These are phyloP conservation scores for Sphecodes monilicornis DNA, from an alignment of 2,888 invertebrate genomes.

Conservation along the genomic window DNA sequence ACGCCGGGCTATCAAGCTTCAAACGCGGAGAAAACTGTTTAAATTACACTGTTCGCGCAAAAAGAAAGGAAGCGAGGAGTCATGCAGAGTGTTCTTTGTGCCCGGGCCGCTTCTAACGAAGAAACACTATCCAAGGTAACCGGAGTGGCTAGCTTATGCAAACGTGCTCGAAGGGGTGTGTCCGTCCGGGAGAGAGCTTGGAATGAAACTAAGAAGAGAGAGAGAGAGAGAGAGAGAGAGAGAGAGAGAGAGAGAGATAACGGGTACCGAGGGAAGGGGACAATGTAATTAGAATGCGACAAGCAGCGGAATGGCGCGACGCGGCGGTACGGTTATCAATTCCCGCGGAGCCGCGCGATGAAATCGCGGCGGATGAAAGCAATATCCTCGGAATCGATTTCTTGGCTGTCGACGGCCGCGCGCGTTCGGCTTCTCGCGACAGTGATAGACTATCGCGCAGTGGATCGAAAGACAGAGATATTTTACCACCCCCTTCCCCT, in stretches of 20 bases:
- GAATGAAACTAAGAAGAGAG: background rate
- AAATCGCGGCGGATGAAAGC: slow-evolving; percentile 49
- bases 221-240: background rate
- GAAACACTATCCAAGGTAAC: slow-evolving; percentile 20
- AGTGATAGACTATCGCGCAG: slow-evolving; percentile 65
- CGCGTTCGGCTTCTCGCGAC: slow-evolving; percentile 46
- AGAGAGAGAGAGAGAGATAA: background rate
- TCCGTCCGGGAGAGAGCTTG: background rate
- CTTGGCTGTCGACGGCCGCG: slow-evolving; percentile 43
- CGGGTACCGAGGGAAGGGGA: background rate
- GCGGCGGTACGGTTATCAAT: slow-evolving; percentile 42
- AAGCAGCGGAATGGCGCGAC: slow-evolving; percentile 17
- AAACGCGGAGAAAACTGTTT: background rate
- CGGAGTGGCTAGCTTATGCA: slow-evolving; percentile 18
- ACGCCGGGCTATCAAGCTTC: background rate
- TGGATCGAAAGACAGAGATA: slow-evolving; percentile 56
- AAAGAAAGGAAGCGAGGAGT: background rate
- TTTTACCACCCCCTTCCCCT: slow-evolving; percentile 9
- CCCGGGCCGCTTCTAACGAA: background rate
- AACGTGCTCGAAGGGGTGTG: slow-evolving; percentile 1
- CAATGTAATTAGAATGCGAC: slow-evolving; percentile 40
- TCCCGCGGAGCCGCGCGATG: slow-evolving; percentile 40
- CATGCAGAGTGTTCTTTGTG: background rate
- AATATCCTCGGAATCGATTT: slow-evolving; percentile 68
- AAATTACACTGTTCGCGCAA: background rate